Evolutionary conservation across 2,888 invertebrate species (phyloP), one percentile per base, ranked within the genome.

Genomic region (Andrena bucephala): DNA sequence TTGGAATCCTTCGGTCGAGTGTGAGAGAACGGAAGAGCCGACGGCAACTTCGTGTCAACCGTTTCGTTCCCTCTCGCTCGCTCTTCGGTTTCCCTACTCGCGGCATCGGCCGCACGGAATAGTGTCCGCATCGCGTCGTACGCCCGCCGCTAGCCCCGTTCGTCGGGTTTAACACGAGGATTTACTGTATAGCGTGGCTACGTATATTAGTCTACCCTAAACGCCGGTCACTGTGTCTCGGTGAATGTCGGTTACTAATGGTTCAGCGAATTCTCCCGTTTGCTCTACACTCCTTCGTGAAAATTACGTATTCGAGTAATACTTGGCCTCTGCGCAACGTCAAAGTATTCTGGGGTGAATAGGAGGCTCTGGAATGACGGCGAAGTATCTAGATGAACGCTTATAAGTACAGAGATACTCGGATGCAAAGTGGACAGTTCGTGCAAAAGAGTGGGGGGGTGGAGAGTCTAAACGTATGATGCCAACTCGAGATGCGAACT

Each of bases 291-390:
- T 57, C 36, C 13, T 66, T 10, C 31, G 20, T 54, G 33, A 27
- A 20, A 29, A 54, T 80, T 81, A 81, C 74, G 81, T 80, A 69
- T 74, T 74, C 57, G 77, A 81, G 65, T 80, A 81, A 81, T 74
- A 81, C 81, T 81, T 81, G 65, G 13, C 74, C 81, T 65, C 69
- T 54, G 74, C 52, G 66, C 69, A 80, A 81, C 73, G 74, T 60
- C 68, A 65, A 80, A 73, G 65, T 52, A 69, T 74, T 33, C 68
- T 69, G 81, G 81, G 68, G 42, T 29, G 54, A 27, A 59, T 52
- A 29, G 65, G 52, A 63, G 36, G 27, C 57, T 63, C 63, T 67
- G 80, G 59, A 72, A 81, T 65, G 59, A 69, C 48, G 16, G 48
- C 59, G 50, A 74, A 66, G 20, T 80, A 48, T 4, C 59, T 68